Evolutionary conservation across 2,113 vertebrate genomes (phyloP).

Genomic region (Pelmatolapia mariae): DNA sequence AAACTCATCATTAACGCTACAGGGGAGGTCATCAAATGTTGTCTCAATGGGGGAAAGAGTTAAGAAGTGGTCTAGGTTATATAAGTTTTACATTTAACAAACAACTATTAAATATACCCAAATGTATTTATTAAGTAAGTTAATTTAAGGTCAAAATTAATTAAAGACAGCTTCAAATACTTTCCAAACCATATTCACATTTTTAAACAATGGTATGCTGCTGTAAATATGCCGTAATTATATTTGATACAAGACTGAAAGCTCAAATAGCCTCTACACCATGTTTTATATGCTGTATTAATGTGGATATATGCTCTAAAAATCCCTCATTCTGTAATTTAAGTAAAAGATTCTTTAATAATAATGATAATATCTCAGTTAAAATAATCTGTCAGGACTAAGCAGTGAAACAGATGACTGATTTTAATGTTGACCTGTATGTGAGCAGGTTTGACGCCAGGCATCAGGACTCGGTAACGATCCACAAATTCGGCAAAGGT

Average conservation of each 20-base stretch:
- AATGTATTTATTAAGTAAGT: background rate
- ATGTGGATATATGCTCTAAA: background rate
- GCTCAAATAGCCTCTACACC: background rate
- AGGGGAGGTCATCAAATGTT: background rate
- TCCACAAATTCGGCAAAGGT: constrained; percentile 95
- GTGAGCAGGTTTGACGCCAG: constrained; percentile 91
- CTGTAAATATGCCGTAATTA: background rate
- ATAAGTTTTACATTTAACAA: background rate
- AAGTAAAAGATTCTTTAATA: background rate
- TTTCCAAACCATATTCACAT: background rate
- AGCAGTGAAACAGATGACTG: background rate
- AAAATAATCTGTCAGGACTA: background rate
- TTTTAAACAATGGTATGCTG: accelerated
- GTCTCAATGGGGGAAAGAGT: background rate
- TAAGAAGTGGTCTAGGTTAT: background rate
- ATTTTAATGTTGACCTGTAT: constrained; percentile 76
- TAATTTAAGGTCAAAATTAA: background rate
- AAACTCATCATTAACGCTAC: background rate
- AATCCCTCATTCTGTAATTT: background rate
- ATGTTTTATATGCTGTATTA: background rate
- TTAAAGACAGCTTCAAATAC: background rate
- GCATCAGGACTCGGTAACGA: constrained; percentile 90
- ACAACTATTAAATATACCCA: background rate
- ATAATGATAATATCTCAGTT: background rate
- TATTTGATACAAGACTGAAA: background rate